Evolutionary conservation across 1,140 invertebrate species (phyloP).

Genomic region (Neoseiulus cucumeris): DNA sequence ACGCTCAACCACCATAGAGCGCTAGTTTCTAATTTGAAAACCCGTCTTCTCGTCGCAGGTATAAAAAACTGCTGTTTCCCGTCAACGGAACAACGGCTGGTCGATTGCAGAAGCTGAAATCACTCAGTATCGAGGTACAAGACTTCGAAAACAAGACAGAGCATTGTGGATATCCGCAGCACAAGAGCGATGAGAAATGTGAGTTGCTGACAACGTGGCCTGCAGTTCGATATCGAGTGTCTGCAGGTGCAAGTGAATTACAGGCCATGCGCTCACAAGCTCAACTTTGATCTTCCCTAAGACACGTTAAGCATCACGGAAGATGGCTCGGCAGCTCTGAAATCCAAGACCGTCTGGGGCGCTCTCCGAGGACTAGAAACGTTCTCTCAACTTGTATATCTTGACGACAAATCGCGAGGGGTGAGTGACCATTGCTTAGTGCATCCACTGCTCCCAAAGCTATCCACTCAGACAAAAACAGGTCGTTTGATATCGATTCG

Average conservation of each 20-base stretch:
- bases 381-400: constrained; percentile 45
- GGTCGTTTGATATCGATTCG: constrained; percentile 24
- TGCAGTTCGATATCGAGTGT: too few species aligned
- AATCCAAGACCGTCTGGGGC: constrained; percentile 42
- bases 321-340: constrained; percentile 23
- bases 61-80: constrained; percentile 18
- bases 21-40: too few species aligned
- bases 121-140: constrained; percentile 9
- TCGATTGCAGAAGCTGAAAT: neutral
- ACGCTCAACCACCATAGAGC: constrained; percentile 27
- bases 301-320: constrained; percentile 32
- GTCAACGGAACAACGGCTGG: constrained; percentile 8
- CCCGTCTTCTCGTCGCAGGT: constrained; percentile 15
- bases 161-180: constrained; percentile 32
- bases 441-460: too few species aligned
- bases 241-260: too few species aligned
- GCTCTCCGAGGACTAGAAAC: constrained; percentile 53
- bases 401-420: neutral
- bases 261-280: too few species aligned
- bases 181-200: constrained; percentile 51
- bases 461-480: too few species aligned
- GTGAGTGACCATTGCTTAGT: too few species aligned
- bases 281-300: constrained; percentile 21
- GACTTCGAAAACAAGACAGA: constrained; percentile 14
- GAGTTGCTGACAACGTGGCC: constrained; percentile 25